Evolutionary conservation across 2,797 vertebrate species (phyloP).

Genomic region (Onychomys arenicola): DNA sequence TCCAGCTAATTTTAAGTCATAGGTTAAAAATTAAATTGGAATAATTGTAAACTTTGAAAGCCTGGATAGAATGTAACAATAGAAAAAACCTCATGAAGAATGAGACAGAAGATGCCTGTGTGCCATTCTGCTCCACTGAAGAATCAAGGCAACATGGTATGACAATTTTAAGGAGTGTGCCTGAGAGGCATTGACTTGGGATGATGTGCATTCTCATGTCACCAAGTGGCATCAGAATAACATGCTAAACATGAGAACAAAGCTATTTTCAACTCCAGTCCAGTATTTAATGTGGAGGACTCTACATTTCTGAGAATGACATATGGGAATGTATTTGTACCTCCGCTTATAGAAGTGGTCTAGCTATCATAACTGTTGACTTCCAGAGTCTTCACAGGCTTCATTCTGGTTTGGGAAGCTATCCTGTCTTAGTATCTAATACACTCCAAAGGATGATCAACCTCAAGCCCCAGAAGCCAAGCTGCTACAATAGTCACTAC

Average conservation of each 20-base stretch:
- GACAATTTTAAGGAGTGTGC: no score
- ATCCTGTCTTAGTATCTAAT: not conserved
- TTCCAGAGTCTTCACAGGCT: not conserved
- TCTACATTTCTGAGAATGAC: not conserved
- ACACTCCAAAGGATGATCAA: not conserved
- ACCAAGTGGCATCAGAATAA: not conserved
- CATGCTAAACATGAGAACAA: not conserved
- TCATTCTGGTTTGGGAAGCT: not conserved
- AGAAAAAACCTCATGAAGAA: not conserved
- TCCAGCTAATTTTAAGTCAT: constrained; percentile 2
- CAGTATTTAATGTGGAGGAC: no score
- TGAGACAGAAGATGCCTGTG: not conserved
- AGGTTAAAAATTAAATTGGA: not conserved
- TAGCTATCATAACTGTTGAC: not conserved
- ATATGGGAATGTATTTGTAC: no score
- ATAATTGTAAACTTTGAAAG: not conserved
- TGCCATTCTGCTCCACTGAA: not conserved
- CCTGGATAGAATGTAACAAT: not conserved
- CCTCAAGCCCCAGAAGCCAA: not conserved
- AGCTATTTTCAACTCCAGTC: not conserved
- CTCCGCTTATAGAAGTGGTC: not conserved
- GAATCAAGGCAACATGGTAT: not conserved
- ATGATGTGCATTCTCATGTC: no score
- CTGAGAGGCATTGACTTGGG: not conserved
- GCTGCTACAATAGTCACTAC: not conserved